phyloP scores from a whole-genome alignment of 1,140 invertebrate species.

The Anastrepha ludens region DNA sequence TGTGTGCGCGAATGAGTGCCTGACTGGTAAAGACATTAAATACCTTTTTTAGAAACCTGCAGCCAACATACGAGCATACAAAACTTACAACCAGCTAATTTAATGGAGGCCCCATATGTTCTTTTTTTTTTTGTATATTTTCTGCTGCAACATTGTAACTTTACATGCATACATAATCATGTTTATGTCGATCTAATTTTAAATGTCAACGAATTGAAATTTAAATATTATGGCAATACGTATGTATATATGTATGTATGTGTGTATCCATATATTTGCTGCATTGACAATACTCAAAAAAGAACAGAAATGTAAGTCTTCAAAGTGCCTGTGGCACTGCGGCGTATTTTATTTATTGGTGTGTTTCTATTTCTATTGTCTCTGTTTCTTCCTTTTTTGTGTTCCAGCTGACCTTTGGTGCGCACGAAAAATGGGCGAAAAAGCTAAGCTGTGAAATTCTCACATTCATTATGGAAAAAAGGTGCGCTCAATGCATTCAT shows the following conservation, averaged over 20 bases:
- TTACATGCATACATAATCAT: neutral
- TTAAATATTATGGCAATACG: neutral
- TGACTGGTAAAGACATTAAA: neutral
- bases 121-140: neutral
- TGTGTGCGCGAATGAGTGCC: neutral
- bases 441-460: neutral
- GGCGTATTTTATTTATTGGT: slow-evolving; percentile 7
- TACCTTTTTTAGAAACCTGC: neutral
- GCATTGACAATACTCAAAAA: neutral
- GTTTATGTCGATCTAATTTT: slow-evolving; percentile 28
- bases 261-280: neutral
- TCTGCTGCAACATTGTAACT: neutral
- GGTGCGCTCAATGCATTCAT: slow-evolving; percentile 32
- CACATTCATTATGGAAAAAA: slow-evolving; percentile 23
- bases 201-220: slow-evolving; percentile 8
- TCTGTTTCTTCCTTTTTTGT: neutral
- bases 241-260: neutral
- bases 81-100: neutral
- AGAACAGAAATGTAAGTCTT: neutral
- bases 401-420: slow-evolving; percentile 29
- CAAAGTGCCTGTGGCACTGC: slow-evolving; percentile 32
- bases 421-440: slow-evolving; percentile 16
- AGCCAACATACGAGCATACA: neutral
- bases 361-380: neutral
- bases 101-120: neutral